Evolutionary conservation across 2,888 invertebrate genomes (phyloP), one percentile per base, ranked within the genome.

Genomic region (Papilio protenor): DNA sequence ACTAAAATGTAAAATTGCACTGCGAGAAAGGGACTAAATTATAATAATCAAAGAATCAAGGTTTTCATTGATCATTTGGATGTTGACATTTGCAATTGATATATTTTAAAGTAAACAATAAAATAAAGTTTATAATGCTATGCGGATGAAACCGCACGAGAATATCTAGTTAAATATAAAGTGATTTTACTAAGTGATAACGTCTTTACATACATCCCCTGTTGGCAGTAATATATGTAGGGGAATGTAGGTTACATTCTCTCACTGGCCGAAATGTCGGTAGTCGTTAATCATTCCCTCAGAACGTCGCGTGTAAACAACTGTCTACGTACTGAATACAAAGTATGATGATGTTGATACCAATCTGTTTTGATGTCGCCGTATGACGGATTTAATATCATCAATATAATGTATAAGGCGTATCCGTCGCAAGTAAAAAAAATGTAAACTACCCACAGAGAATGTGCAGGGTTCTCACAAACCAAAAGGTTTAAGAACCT

Each of bases 241-340:
- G 33, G 6, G 18, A 16, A 64, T 64, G 16, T 33, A 27, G 16
- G 33, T n/a, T 3, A 40, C 33, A 66, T 33, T 66, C 40, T 66
- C 64, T 64, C 40, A 66, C n/a, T 66, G 40, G 33, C 64, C 64
- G 64, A 64, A 64, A 64, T 64, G 40, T 64, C 33, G 33, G 16
- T 6, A 64, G 64, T 64, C 64, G 33, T 64, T 64, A 64, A 64
- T 64, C 64, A 64, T 64, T 64, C 64, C 33, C 33, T 16, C 64
- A 64, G 18, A 64, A 64, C 33, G 64, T 64, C 40, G 64, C 64
- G 11, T 64, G 33, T 64, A 33, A 64, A 64, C 64, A 64, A 64
- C 64, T 64, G 18, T 40, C 18, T 64, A 64, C 64, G 14, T 27
- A 18, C 40, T 64, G 64, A 64, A 64, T 64, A 64, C 64, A 64